Conservation (phyloP, 2,797 vertebrate genomes). For the Xiphorhynchus erythropygius region DNA sequence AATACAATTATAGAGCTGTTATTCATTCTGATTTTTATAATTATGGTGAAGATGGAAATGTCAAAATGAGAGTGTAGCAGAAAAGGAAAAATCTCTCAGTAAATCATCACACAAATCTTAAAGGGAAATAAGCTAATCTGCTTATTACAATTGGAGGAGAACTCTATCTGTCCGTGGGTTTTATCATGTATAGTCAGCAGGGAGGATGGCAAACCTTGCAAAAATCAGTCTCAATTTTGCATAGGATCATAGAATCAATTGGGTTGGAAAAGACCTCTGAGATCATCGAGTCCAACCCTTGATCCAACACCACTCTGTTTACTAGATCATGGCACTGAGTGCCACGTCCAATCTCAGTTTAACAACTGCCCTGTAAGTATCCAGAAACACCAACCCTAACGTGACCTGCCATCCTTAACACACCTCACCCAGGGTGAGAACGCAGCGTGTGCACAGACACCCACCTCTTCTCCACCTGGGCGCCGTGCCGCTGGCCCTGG, state of each 20-base stretch:
- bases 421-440: neutral
- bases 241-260: too few relatives aligned
- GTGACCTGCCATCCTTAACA: neutral
- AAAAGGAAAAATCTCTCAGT: neutral
- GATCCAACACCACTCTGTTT: too few relatives aligned
- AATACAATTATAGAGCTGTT: neutral
- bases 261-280: too few relatives aligned
- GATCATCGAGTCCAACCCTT: too few relatives aligned
- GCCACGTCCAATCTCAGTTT: too few relatives aligned
- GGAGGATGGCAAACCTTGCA: neutral
- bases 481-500: neutral
- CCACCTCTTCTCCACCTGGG: slow-evolving; percentile 67
- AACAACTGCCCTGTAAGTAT: fast-evolving
- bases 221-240: neutral
- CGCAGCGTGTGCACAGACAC: neutral
- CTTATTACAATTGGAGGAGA: neutral
- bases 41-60: neutral
- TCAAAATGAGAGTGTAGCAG: neutral
- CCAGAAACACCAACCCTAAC: neutral
- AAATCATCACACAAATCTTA: neutral
- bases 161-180: neutral
- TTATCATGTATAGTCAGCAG: neutral
- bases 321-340: too few relatives aligned
- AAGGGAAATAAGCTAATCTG: neutral
- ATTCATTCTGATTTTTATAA: neutral